Evolutionary conservation across 2,888 invertebrate genomes (phyloP), one percentile per base, ranked within the genome.

Genomic region (Lagria hirta): DNA sequence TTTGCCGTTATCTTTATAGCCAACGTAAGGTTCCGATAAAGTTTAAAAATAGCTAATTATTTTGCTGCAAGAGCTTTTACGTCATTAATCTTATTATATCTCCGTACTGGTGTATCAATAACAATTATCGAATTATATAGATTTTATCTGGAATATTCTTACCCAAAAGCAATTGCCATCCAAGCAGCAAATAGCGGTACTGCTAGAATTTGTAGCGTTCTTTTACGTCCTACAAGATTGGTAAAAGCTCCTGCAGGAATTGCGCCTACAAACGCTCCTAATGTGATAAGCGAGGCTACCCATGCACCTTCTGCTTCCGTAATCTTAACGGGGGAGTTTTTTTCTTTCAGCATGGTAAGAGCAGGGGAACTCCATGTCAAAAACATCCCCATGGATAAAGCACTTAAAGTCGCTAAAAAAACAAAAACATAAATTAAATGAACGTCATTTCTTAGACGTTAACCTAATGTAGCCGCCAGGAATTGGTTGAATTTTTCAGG

Each of bases 301-400:
- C 78, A 79, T 0, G 79, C 76, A 0, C 73, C 76, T 57, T 78
- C 69, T 1, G 63, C 57, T 2, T 61, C 51, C 1, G 55, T 61
- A 12, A 68, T 49, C 2, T 21, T 18, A 13, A 54, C 22, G 6
- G 45, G 48, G 1, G 58, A 48, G 13, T 54, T 28, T 15, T 55
- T 44, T 10, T 55, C 23, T 26, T 66, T 63, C 15, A 80, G 58
- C 24, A 75, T 56, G 0, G 74, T 75, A 3, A 77, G 58, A 0
- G 77, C 79, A 44, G 79, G 71, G 1, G 80, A 79, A 1, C 79
- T 76, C 81, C 81, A 81, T 1, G 79, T 75, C 3, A 81, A 67
- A 53, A 76, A 77, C 2, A 76, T 76, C 1, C 81, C 81, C 2
- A 77, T 70, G 0, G 77, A 76, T 34, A 80, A 73, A 0, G 80